These are phyloP conservation scores for Odontocerum albicorne DNA, from an alignment of 2,888 invertebrate species.

Conservation along the genomic window DNA sequence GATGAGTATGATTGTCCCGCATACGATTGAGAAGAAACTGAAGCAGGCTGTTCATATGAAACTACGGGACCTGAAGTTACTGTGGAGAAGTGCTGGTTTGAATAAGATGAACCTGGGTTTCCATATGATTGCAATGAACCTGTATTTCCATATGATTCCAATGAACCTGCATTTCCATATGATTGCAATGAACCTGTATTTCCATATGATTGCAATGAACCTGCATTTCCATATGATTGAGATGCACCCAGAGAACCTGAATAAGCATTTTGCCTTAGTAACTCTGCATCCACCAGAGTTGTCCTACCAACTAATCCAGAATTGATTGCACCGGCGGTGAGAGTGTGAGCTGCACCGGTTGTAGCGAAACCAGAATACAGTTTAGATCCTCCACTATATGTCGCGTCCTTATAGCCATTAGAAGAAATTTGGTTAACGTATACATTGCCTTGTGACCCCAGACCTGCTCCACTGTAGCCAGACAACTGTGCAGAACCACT, in stretches of 20 bases:
- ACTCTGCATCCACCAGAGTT: constrained; percentile 48
- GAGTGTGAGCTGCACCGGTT: constrained; percentile 49
- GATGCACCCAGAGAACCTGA: no score
- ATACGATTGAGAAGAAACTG: constrained; percentile 5
- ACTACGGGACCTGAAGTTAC: constrained; percentile 8
- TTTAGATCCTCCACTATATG: constrained; percentile 18
- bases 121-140: constrained; percentile 17
- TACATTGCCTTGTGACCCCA: constrained; percentile 5
- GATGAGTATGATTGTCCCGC: constrained; percentile 10
- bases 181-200: no score
- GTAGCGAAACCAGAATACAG: constrained; percentile 22
- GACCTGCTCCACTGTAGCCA: neutral
- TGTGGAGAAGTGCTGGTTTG: constrained; percentile 13
- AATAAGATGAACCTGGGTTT: constrained; percentile 13
- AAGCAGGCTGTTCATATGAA: constrained; percentile 1
- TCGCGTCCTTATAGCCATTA: constrained; percentile 9
- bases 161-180: no score
- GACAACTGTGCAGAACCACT: neutral
- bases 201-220: no score
- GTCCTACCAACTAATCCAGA: constrained; percentile 56
- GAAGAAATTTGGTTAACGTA: constrained; percentile 20
- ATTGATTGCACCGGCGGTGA: constrained; percentile 54
- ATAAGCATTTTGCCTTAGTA: no score
- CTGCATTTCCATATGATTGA: no score
- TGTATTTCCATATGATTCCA: no score